Percentiles rank a stretch among this genome's conserved stretches.
Evolutionary conservation across 1,140 invertebrate genomes (phyloP).

Genomic region (Penaeus chinensis): DNA sequence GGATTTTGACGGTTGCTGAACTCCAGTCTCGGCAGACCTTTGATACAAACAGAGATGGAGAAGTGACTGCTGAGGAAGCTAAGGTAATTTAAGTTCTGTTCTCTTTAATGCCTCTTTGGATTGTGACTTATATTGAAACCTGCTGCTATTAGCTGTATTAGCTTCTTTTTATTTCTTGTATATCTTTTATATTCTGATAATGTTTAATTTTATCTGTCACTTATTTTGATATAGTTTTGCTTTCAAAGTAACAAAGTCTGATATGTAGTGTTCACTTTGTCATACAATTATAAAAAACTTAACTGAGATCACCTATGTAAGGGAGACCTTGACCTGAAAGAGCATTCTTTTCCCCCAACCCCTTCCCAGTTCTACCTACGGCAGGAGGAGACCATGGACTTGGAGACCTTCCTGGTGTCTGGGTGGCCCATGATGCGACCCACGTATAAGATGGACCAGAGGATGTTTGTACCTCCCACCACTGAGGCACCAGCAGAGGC

Average conservation of each 20-base stretch:
- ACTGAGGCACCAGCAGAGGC: conserved; percentile 58
- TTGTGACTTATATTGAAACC: background rate
- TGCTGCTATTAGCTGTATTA: too few relatives aligned
- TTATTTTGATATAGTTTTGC: too few relatives aligned
- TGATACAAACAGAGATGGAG: conserved; percentile 89
- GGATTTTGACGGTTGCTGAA: conserved; percentile 74
- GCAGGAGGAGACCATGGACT: conserved; percentile 77
- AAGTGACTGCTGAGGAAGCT: conserved; percentile 86
- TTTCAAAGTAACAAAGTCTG: background rate
- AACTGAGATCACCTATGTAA: conserved; percentile 14
- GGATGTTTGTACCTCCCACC: conserved; percentile 64
- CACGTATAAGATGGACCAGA: conserved; percentile 75
- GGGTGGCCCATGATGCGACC: conserved; percentile 85
- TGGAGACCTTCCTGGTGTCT: conserved; percentile 78
- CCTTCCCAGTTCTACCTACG: conserved; percentile 77
- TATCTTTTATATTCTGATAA: too few relatives aligned
- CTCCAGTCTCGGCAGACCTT: conserved; percentile 82
- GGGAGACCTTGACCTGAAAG: background rate
- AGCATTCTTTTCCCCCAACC: conserved; percentile 8
- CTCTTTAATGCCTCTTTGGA: background rate
- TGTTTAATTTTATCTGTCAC: too few relatives aligned
- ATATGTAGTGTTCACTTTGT: background rate
- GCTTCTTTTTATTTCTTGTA: too few relatives aligned
- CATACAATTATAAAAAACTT: background rate
- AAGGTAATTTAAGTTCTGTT: conserved; percentile 69